Evolutionary conservation across 2,113 vertebrate species (phyloP).

Genomic region (Alces alces): DNA sequence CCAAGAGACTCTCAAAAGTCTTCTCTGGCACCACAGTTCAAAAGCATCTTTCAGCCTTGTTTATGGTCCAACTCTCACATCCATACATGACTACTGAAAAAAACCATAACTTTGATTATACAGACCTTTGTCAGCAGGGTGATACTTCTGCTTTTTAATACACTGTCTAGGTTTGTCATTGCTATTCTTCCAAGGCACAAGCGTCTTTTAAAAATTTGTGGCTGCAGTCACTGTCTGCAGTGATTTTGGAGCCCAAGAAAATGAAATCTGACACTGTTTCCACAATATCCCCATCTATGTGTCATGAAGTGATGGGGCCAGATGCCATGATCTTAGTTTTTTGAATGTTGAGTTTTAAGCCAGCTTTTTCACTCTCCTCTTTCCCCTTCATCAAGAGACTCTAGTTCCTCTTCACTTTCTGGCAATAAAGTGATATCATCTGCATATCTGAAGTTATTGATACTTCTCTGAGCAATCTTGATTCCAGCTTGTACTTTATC

Average conservation of each 20-base stretch:
- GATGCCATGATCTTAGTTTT: background rate
- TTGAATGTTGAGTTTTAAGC: background rate
- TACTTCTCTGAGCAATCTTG: background rate
- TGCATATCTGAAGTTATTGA: background rate
- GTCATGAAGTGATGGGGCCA: background rate
- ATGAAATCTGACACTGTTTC: background rate
- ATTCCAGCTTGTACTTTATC: background rate
- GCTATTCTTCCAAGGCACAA: background rate
- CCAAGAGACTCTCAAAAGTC: background rate
- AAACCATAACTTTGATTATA: background rate
- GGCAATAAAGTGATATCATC: background rate
- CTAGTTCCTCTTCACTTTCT: background rate
- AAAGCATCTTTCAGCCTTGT: background rate
- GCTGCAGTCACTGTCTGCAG: background rate
- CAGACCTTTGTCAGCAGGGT: background rate
- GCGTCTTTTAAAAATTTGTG: background rate
- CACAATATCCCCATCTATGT: background rate
- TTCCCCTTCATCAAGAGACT: background rate
- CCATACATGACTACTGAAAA: background rate
- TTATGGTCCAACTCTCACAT: background rate
- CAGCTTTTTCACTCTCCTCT: background rate
- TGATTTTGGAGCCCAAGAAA: background rate
- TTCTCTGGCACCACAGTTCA: background rate
- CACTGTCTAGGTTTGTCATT: background rate
- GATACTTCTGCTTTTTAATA: background rate